Base-by-base conservation (phyloP, 2,888 invertebrate genomes). In the Cephus nigrinus region DNA sequence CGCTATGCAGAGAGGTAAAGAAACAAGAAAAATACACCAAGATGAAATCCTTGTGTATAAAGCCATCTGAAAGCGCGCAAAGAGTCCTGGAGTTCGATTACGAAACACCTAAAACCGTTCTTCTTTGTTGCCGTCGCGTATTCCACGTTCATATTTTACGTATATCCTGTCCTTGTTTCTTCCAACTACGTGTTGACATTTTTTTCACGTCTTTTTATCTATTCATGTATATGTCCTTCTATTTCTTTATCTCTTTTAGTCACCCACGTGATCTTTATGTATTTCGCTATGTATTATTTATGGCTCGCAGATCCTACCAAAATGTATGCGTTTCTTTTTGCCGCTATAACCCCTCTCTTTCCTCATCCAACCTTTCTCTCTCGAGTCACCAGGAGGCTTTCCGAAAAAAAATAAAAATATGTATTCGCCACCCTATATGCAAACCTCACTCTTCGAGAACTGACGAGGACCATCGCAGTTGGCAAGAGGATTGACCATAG, bases 291-390 rank as follows among this genome's bases (percentile, higher is more conserved):
- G 78, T 78, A 78, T 78, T 78, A 78, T 78, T 78, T 78, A 78
- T 78, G 78, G 69, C 40, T 33, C 31, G 73, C 34, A 36, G 74
- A 80, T 81, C 77, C 77, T 77, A 73, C 72, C 80, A 75, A 79
- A 69, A 82, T 80, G 80, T 80, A 82, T 82, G 79, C 78, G 77
- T 80, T 82, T 82, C 77, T 76, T 79, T 72, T 73, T 71, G 36
- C 69, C 74, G 73, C 75, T 77, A 78, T 76, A 78, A 74, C 78
- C 12, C 12, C 55, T 75, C 72, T 74, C 55, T 69, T 74, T 71
- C 68, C 76, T 77, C 55, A 31, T 55, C 55, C 35, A 3, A 3
- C 23, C 23, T 55, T 23, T 55, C 55, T 55, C 55, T 23, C 23
- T 9, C 23, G 2, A 23, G 9, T 55, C 55, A 55, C 23, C 55